phyloP scores from a whole-genome alignment of 2,113 vertebrate genomes.

The Cynocephalus volans region DNA sequence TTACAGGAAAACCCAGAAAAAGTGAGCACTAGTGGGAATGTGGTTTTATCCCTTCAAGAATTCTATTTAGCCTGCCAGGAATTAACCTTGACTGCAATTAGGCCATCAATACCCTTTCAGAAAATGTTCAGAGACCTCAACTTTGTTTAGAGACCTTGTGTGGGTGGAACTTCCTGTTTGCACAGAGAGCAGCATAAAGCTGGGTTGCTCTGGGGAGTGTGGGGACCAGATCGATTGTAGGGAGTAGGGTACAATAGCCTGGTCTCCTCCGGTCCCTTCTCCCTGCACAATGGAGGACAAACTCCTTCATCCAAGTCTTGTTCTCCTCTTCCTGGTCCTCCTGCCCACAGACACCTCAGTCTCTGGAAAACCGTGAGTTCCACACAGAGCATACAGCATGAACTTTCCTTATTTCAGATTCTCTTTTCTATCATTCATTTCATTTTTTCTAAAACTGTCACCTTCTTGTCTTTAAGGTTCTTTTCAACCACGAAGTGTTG shows the following conservation, averaged over 20 bases:
- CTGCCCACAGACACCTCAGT: not conserved
- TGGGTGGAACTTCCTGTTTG: conserved; percentile 81
- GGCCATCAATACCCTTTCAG: conserved; percentile 69
- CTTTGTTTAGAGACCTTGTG: conserved; percentile 77
- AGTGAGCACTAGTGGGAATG: conserved; percentile 46
- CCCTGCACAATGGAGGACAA: conserved; percentile 68
- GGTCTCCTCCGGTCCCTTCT: not conserved
- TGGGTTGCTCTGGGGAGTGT: not conserved
- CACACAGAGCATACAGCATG: not conserved
- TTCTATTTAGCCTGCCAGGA: conserved; percentile 37
- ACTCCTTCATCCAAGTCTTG: not conserved
- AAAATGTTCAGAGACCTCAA: conserved; percentile 62
- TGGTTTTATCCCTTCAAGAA: conserved; percentile 69
- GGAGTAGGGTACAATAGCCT: not conserved
- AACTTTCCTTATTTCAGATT: not conserved
- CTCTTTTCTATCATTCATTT: not conserved
- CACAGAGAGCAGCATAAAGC: conserved; percentile 65
- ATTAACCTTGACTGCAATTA: conserved; percentile 70
- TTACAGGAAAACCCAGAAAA: conserved; percentile 51
- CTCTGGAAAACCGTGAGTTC: conserved; percentile 81
- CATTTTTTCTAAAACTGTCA: not conserved
- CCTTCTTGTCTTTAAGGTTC: not conserved
- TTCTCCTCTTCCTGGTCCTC: conserved; percentile 50
- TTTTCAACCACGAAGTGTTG: not conserved
- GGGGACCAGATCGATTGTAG: not conserved